Base-by-base conservation (phyloP, 1,140 invertebrate genomes). In the Habropoda laboriosa region DNA sequence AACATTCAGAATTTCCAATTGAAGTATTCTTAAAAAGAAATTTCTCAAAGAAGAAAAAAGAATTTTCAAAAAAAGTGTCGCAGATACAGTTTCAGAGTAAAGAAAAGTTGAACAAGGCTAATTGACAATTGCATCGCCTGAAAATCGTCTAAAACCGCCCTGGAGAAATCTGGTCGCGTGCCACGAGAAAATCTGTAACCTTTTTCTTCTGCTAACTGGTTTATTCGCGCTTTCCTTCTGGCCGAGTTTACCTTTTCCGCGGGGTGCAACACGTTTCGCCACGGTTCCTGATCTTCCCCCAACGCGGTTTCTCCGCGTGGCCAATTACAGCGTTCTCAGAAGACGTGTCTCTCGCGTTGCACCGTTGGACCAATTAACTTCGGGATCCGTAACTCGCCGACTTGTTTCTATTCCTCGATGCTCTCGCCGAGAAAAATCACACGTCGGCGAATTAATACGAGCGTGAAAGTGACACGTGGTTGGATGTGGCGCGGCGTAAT, bases 211-310 rank as follows among this genome's bases (percentile, higher is more conserved):
- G 38, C 27, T 42, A 74, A 80, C 61, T 51, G 61, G 72, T 80
- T 80, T 58, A 49, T 27, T 55, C 61, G 72, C 72, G 72, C 78
- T 80, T 80, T 79, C 77, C 57, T 63, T 47, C 58, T 55, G 66
- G 6, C 58, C 47, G 66, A 53, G 53, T 64, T n/a, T 73, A 53
- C 47, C 58, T 45, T 74, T 61, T 13, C 55, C 30, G n/a, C 16
- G 4, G 24, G 35, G 35, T 32, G 18, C 13, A 35, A 18, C 6
- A 40, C 30, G 24, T 18, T 21, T 38, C 10, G 12, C 24, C 18
- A 45, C n/a, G 35, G 12, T 51, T 30, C 63, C 38, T 21, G 1
- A 78, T 77, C 57, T 64, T 68, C 74, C 40, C 57, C 45, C 27
- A 12, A 4, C 24, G 24, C n/a, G 51, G 70, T 83, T 81, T 83